Conservation (phyloP, 1,140 invertebrate genomes). For the Myzus persicae region DNA sequence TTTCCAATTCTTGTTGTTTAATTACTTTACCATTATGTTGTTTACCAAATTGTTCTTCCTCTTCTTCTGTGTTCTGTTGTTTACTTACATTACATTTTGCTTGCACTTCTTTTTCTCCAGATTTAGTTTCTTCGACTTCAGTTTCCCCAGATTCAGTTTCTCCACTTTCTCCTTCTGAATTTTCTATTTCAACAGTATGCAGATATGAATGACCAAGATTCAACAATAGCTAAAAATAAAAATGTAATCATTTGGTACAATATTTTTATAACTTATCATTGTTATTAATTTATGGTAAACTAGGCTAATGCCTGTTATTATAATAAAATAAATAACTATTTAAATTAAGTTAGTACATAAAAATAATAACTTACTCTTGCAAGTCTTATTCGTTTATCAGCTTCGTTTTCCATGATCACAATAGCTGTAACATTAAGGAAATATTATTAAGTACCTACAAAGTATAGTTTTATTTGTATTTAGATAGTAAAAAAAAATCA, state of each 20-base stretch:
- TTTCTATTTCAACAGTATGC: not conserved
- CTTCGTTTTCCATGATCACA: not conserved
- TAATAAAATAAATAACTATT: not conserved
- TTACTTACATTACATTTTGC: not conserved
- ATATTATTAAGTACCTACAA: not conserved
- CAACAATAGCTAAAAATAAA: slow-evolving; percentile 13
- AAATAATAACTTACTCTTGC: slow-evolving; percentile 20
- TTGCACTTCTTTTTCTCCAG: not conserved
- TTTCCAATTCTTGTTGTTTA: not conserved
- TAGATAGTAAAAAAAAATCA: not conserved
- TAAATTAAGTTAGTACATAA: not conserved
- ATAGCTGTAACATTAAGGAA: slow-evolving; percentile 18
- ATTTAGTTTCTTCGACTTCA: slow-evolving; percentile 48
- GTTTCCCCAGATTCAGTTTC: slow-evolving; percentile 54
- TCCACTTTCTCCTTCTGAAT: slow-evolving; percentile 56
- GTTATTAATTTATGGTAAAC: not conserved
- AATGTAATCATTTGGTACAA: not conserved
- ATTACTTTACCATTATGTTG: not conserved
- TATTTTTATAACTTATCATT: not conserved
- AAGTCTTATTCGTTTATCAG: not conserved
- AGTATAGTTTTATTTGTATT: not conserved
- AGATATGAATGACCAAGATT: slow-evolving; percentile 39
- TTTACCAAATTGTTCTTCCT: not conserved
- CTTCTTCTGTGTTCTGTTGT: not conserved
- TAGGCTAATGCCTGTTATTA: not conserved